Conservation (phyloP, 1,140 invertebrate species). For the Meloidogyne floridensis region DNA sequence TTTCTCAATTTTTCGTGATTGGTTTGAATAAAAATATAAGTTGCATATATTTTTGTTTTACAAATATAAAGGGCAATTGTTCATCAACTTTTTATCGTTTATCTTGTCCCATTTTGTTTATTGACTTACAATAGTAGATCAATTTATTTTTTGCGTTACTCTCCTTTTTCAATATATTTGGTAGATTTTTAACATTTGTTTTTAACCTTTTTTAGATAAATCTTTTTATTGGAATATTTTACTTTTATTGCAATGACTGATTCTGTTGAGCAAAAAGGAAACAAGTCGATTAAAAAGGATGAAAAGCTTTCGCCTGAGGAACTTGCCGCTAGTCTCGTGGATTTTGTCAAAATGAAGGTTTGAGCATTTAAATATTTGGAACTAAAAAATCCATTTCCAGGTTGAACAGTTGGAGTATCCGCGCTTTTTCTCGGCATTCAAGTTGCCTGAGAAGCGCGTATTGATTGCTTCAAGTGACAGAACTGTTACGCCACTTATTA, state of each 20-base stretch:
- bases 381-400: neutral
- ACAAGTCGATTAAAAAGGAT: neutral
- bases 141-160: too few species aligned
- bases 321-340: neutral
- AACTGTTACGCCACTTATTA: neutral
- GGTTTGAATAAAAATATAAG: neutral
- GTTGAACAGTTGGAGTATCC: neutral
- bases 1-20: conserved; percentile 2
- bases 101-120: too few species aligned
- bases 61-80: too few species aligned
- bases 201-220: too few species aligned
- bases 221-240: too few species aligned
- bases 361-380: neutral
- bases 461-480: neutral
- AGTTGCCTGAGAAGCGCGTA: neutral
- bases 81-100: too few species aligned
- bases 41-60: too few species aligned
- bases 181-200: too few species aligned
- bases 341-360: neutral
- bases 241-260: neutral
- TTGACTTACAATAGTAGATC: too few species aligned
- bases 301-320: neutral
- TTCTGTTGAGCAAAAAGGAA: neutral
- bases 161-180: too few species aligned
- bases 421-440: neutral